Percentiles rank a stretch among this genome's conserved stretches.
phyloP scores from a whole-genome alignment of 2,113 vertebrate species.

The Rhinolophus sinicus region DNA sequence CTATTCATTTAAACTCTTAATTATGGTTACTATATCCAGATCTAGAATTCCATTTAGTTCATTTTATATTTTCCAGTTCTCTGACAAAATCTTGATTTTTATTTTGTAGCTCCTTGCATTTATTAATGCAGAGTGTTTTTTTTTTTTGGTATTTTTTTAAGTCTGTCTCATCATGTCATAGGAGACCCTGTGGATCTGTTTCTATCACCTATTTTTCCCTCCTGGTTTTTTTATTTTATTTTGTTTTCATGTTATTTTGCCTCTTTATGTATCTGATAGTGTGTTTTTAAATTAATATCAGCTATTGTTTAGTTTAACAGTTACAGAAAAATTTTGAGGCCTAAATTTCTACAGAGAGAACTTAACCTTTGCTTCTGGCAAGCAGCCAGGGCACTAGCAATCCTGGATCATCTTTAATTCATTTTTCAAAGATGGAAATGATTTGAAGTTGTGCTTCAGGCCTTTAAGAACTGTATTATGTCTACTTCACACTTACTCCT shows the following conservation, averaged over 20 bases:
- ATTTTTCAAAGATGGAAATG: neutral
- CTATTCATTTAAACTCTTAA: neutral
- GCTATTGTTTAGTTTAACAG: neutral
- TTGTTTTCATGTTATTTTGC: conserved; percentile 8
- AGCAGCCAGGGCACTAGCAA: neutral
- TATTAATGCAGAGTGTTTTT: neutral
- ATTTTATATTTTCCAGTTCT: neutral
- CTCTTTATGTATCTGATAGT: neutral
- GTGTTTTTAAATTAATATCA: neutral
- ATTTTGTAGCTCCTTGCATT: neutral
- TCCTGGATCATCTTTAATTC: neutral
- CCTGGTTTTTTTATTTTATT: neutral
- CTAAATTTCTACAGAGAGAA: neutral
- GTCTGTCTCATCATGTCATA: neutral
- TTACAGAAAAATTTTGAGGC: neutral
- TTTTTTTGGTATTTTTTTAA: neutral
- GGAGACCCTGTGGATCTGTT: neutral
- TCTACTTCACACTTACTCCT: neutral
- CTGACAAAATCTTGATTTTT: conserved; percentile 5
- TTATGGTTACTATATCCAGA: neutral
- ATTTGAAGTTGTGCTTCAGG: neutral
- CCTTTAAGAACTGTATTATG: neutral
- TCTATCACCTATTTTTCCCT: neutral
- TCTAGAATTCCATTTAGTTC: neutral
- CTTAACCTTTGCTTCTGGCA: neutral